Evolutionary conservation across 2,888 invertebrate species (phyloP), one percentile per base, ranked within the genome.

Genomic region (Aporophyla nigra): DNA sequence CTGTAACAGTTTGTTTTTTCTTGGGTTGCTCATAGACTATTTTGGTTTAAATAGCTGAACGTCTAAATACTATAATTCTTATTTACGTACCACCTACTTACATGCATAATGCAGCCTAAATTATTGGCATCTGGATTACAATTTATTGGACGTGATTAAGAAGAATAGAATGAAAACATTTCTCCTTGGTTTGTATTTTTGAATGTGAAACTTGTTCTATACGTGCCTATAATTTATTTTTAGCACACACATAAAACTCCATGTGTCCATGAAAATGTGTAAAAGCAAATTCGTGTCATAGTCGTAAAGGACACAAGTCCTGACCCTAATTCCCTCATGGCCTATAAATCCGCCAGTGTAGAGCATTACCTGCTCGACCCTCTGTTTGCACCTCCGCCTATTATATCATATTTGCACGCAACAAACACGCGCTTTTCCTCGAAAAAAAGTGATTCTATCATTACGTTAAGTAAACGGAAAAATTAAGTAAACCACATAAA

Each of bases 311-410:
- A 93, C 90, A 91, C 89, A 81, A 89, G 90, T 92, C 91, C 93
- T 93, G 92, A 93, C 94, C 93, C 91, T 91, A 92, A 92, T 93
- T 92, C 92, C 92, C 93, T 83, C 89, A 91, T 90, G 93, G 91
- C 92, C 90, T 92, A 94, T 94, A 94, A 95, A 95, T 92, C 91
- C 88, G 88, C 90, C 91, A 91, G 93, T 94, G 93, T 92, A 90
- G 93, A 91, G 91, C 93, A 91, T 92, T 91, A 92, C 91, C 90
- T 89, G 91, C 90, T 91, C 89, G 88, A 86, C 92, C 93, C 93
- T 90, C 81, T 93, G 92, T 94, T 93, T 93, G 91, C 92, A 90
- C 88, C 88, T 88, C 80, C 84, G 85, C 86, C 88, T 90, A 89
- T 88, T 86, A 88, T 89, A 85, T 87, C 74, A 87, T 87, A 86